Evolutionary conservation across 2,113 vertebrate species (phyloP), one percentile per base, ranked within the genome.

Genomic region (Loxodonta africana): DNA sequence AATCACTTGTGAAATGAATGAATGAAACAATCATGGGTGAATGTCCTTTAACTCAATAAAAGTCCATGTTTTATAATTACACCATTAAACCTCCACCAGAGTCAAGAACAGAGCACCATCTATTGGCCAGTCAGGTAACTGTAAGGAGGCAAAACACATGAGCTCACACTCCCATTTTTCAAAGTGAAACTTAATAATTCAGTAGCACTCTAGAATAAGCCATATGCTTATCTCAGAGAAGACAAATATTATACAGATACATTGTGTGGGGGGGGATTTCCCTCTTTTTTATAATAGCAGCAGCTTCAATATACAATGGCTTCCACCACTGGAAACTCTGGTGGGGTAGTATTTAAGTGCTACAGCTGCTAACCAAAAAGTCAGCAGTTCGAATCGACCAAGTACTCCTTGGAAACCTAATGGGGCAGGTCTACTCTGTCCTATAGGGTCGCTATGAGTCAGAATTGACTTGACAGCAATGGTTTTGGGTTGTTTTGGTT

Each of bases 41-140:
- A 90, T 15, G 41, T 53, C 53, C 48, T 63, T 91, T 30, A 95
- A 95, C 20, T 95, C 74, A 18, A 23, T 93, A 33, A 95, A 95
- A 30, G 81, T 11, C 18, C 12, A 8, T 6, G 7, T 44, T 78
- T 57, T 95, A 14, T 62, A 62, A 23, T 10, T 15, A 8, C 2
- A 44, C 1, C 25, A 14, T 46, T 67, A 62, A 83, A 30, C 73
- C 26, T 95, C 41, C 81, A 84, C 37, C 37, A 87, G 87, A 23
- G 8, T 84, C 67, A 81, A 88, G 81, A 84, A 91, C 63, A 95
- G 88, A 92, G 88, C 41, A 17, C 96, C 97, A 97, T 94, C 93
- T 94, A 80, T 63, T 94, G 96, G 94, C 53, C 44, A 78, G 46
- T 94, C 53, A 86, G 44, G 44, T 92, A 78, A 94, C 63, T 96